Evolutionary conservation across 2,113 vertebrate genomes (phyloP), one percentile per base, ranked within the genome.

Genomic region (Channa argus): DNA sequence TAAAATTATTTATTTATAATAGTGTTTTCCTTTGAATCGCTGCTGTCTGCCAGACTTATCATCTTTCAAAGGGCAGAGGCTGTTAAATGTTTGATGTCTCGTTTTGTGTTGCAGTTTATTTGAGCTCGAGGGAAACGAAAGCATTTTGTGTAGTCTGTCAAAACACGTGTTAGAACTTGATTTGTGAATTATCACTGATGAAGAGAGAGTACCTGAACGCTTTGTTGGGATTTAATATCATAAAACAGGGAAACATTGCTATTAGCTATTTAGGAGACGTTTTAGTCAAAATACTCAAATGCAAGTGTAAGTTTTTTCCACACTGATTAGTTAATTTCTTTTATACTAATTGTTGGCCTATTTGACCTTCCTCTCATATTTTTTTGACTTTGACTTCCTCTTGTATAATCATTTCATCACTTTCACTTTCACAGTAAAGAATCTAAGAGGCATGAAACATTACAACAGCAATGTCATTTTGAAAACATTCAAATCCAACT

Each of bases 1-100:
- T 41, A 6, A 66, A 63, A 82, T 77, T 2, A 80, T 50, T 77
- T 76, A 79, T 86, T 75, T 60, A 75, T 71, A 41, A 33, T 5
- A 37, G 55, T 38, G 38, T 49, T 74, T 71, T 67, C 65, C 49
- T 54, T 45, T 63, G 39, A 61, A 49, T 62, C 24, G 45, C 64
- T 36, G 47, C 69, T 71, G 56, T 69, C 72, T 68, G 61, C 15
- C 63, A 49, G 68, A 74, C 56, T 65, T 58, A 59, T 66, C 50
- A 5, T 74, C 69, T 65, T 65, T 78, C 46, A 77, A 56, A 64
- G 43, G 62, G 45, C 50, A 47, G 37, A 72, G 43, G 69, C 63
- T 55, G 62, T 45, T 75, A 37, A 63, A 54, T 50, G 69, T 73
- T 76, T 66, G 49, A 77, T 75, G 59, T 68, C 56, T 62, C 68